Percentiles rank a stretch among this genome's conserved stretches.
Conservation (phyloP, 30 jellyfish, hydroid and myxozoan genomes). For the Pseudorhiza aurosa region DNA sequence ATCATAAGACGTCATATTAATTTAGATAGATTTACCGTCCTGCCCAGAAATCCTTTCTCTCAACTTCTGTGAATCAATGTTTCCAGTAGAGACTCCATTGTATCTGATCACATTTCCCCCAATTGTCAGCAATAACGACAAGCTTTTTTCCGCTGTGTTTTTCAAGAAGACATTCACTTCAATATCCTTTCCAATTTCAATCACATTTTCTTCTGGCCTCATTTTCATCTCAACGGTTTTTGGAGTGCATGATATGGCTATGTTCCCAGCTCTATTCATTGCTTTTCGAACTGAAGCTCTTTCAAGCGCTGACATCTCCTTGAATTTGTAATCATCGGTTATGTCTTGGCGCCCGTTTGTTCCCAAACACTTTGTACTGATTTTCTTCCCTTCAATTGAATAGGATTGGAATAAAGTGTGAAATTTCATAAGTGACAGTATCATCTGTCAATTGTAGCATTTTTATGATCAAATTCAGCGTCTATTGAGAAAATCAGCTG, state of each 20-base stretch:
- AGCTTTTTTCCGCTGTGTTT: conserved; percentile 56
- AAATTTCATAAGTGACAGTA: no score
- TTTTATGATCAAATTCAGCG: no score
- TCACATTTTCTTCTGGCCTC: conserved; percentile 33
- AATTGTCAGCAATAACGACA: conserved; percentile 41
- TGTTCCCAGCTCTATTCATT: conserved; percentile 68
- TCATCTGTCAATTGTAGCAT: no score
- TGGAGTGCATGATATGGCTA: conserved; percentile 45
- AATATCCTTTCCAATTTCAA: conserved; percentile 79
- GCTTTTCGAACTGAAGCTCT: conserved; percentile 87
- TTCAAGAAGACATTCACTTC: conserved; percentile 49
- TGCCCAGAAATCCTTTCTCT: conserved; percentile 34
- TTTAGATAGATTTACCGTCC: conserved; percentile 25
- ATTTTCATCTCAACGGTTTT: conserved; percentile 67
- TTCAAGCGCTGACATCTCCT: conserved; percentile 82
- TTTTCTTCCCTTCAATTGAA: conserved; percentile 75
- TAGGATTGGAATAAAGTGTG: no score
- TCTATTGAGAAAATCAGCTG: no score
- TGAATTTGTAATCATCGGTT: conserved; percentile 76
- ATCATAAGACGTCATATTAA: not conserved
- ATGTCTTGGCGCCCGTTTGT: conserved; percentile 68
- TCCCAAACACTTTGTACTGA: conserved; percentile 93
- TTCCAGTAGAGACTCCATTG: conserved; percentile 83
- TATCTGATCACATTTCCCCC: conserved; percentile 77
- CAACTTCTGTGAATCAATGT: conserved; percentile 8